phyloP scores from a whole-genome alignment of 2,113 vertebrate genomes.

The Etia nguti region DNA sequence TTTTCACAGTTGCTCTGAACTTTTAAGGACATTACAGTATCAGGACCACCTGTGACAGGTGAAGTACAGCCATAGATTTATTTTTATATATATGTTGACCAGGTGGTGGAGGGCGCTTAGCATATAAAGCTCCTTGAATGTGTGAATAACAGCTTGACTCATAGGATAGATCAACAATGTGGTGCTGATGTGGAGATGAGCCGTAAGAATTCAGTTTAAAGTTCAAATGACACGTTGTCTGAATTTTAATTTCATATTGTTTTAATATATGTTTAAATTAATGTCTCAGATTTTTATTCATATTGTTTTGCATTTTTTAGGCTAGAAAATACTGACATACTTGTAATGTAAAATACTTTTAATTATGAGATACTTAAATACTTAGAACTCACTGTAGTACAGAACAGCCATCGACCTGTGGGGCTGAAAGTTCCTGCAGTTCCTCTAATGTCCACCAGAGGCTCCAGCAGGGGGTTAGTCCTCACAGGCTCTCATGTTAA shows the following conservation, averaged over 20 bases:
- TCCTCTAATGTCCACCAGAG: accelerated
- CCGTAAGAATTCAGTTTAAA: accelerated
- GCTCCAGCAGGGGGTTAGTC: not conserved
- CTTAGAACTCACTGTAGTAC: not conserved
- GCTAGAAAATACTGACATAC: not conserved
- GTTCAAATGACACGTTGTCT: not conserved
- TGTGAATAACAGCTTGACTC: not conserved
- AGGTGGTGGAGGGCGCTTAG: accelerated
- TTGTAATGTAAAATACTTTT: accelerated
- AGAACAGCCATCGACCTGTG: not conserved
- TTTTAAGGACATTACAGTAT: accelerated
- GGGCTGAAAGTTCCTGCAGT: not conserved
- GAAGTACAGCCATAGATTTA: not conserved
- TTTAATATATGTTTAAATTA: not conserved
- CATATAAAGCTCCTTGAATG: not conserved
- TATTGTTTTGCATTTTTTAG: accelerated
- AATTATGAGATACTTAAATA: not conserved
- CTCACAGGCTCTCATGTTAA: not conserved
- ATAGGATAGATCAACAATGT: not conserved
- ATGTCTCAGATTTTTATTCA: accelerated
- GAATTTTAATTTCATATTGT: not conserved
- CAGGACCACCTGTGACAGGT: not conserved
- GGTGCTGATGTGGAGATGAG: accelerated
- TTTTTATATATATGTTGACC: accelerated
- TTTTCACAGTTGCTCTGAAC: not conserved